A percentile compares a stretch with the other conserved stretches of the same genome.
These are phyloP conservation scores for Glaucomys volans DNA, from an alignment of 2,113 vertebrate genomes.

Conservation along the genomic window DNA sequence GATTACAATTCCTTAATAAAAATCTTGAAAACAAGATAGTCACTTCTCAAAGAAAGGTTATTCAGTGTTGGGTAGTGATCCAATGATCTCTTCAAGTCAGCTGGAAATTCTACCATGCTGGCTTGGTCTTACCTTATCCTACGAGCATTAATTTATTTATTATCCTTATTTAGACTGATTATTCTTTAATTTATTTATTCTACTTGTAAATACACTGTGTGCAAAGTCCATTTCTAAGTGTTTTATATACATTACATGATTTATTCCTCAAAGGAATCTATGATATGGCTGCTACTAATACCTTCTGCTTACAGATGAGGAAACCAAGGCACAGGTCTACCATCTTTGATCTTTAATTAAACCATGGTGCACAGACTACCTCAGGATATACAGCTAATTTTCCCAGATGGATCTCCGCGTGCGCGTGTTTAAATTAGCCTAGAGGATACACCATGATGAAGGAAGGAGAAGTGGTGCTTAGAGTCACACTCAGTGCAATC, in stretches of 20 bases:
- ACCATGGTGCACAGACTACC: neutral
- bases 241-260: neutral
- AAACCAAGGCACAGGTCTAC: neutral
- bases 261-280: neutral
- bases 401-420: neutral
- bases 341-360: neutral
- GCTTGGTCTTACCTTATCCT: neutral
- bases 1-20: neutral
- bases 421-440: neutral
- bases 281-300: neutral
- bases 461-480: neutral
- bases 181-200: neutral
- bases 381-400: neutral
- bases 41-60: neutral
- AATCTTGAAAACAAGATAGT: neutral
- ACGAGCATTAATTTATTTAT: neutral
- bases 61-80: no score
- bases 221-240: neutral
- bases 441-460: neutral
- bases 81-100: neutral
- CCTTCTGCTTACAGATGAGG: neutral
- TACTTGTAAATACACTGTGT: neutral
- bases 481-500: neutral
- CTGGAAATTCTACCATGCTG: neutral
- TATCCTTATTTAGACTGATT: neutral